Percentiles rank a stretch among this genome's conserved stretches.
phyloP scores from a whole-genome alignment of 2,797 vertebrate genomes.

The Kryptolebias ocellatus region DNA sequence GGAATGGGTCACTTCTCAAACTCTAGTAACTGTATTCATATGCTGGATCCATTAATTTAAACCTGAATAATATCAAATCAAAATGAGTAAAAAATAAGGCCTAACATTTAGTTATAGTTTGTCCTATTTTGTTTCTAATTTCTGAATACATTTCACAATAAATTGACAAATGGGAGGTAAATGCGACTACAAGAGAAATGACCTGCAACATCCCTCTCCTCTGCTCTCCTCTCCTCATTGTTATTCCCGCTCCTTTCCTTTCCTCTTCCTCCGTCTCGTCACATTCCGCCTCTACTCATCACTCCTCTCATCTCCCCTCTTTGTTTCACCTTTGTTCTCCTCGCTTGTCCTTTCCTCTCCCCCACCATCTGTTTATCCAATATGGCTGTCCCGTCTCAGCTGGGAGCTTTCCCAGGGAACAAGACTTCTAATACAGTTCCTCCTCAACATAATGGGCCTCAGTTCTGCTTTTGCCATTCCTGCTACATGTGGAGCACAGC shows the following conservation, averaged over 20 bases:
- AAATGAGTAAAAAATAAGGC: neutral
- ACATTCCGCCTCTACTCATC: constrained; percentile 49
- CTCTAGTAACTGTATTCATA: neutral
- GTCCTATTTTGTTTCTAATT: neutral
- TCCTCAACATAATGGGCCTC: constrained; percentile 77
- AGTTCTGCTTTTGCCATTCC: constrained; percentile 84
- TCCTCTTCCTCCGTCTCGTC: constrained; percentile 22
- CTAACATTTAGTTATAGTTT: neutral
- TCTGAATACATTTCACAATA: neutral
- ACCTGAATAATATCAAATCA: neutral
- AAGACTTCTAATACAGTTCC: constrained; percentile 78
- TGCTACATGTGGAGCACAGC: constrained; percentile 56
- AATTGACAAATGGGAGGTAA: constrained; percentile 2
- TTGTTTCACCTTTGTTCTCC: constrained; percentile 74
- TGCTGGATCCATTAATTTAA: neutral
- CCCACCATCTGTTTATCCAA: constrained; percentile 84
- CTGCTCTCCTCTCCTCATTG: constrained; percentile 16
- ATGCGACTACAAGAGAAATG: neutral
- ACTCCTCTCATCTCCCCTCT: constrained; percentile 70
- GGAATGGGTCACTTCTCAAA: too few relatives aligned
- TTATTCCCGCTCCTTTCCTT: constrained; percentile 35
- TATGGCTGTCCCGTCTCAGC: constrained; percentile 76
- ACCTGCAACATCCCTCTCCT: constrained; percentile 3
- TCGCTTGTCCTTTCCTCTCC: constrained; percentile 70
- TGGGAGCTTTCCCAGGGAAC: constrained; percentile 82